A percentile compares a stretch with the other conserved stretches of the same genome.
Conservation (phyloP, 2,888 invertebrate genomes). For the Orthosia cruda region DNA sequence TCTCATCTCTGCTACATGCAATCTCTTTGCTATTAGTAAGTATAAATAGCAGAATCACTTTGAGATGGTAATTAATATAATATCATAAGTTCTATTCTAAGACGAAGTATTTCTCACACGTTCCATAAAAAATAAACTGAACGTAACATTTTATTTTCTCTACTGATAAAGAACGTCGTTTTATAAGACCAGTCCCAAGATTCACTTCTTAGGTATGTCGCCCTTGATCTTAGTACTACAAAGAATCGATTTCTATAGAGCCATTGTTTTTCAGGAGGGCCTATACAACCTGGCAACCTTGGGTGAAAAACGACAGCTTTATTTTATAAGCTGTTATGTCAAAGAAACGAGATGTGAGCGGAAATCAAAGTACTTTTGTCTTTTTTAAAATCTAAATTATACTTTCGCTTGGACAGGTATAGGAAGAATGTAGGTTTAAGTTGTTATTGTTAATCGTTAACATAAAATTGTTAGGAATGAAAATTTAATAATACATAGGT, state of each 20-base stretch:
- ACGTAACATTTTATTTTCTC: not conserved
- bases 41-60: no score
- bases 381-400: not conserved
- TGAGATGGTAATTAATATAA: no score
- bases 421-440: no score
- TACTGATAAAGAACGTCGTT: not conserved
- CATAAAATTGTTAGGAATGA: no score
- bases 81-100: no score
- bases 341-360: slow-evolving; percentile 9
- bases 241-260: slow-evolving; percentile 78
- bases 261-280: slow-evolving; percentile 79
- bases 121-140: not conserved
- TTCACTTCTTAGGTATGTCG: slow-evolving; percentile 42
- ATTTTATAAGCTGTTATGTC: slow-evolving; percentile 16
- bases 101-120: not conserved
- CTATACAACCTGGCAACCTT: slow-evolving; percentile 76
- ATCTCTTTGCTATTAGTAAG: no score
- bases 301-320: slow-evolving; percentile 67
- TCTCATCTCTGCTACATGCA: no score
- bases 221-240: slow-evolving; percentile 75
- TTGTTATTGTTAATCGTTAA: no score
- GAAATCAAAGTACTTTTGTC: not conserved
- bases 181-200: slow-evolving; percentile 31
- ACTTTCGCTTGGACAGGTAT: no score
- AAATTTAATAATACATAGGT: no score